Evolutionary conservation across 2,113 vertebrate species (phyloP), one percentile per base, ranked within the genome.

Genomic region (Sapajus apella): DNA sequence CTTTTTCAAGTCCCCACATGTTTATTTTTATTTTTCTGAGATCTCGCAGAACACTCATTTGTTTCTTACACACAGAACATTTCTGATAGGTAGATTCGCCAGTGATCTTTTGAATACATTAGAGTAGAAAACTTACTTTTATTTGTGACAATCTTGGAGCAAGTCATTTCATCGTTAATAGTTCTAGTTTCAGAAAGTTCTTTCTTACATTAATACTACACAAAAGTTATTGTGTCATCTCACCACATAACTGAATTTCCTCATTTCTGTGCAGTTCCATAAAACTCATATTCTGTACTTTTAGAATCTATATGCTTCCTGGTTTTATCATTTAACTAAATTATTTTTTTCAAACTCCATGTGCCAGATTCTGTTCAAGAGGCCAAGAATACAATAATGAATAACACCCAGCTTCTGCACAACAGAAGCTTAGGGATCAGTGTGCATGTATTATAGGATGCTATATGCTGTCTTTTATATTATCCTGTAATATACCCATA

Each of bases 131-230:
- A 75, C 8, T 87, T 77, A 66, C 27, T 79, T 87, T 58, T 37
- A 23, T 79, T 56, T 68, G 37, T 84, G 52, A 40, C 75, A 21
- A 83, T 66, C 47, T 87, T 91, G n/a, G 56, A 23, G 52, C 25
- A 61, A 86, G 58, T 89, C 47, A 76, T 52, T 92, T 5, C 52
- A 66, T 9, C 5, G 32, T 70, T 85, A 72, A 50, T 56, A 35
- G 9, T 72, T 80, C 72, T 55, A 84, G 40, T 70, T 87, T 95
- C 27, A 56, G 47, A 75, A 93, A 90, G 10, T 61, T 91, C 5
- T 75, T 32, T n/a, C 66, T 86, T 86, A 80, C 91, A 56, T 84
- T 85, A 77, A 76, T 27, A 20, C 37, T 70, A 35, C 4, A 7
- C 17, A 47, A 80, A 94, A 47, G 32, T 40, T 87, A 9, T 6